Conservation (phyloP, 2,113 vertebrate species). For the Pantherophis guttatus region DNA sequence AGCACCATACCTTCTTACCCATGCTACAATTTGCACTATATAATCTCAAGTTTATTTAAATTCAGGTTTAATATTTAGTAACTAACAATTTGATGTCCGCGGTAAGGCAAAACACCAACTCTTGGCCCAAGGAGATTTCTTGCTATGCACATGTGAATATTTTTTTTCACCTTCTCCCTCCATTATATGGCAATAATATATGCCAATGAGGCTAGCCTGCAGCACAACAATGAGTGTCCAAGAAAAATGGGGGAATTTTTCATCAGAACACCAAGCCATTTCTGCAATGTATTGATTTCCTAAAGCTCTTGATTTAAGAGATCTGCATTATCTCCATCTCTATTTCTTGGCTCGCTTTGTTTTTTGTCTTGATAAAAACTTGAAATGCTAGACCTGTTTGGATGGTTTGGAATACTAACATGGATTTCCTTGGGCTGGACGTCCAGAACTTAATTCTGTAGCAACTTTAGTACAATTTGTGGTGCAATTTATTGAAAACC, state of each 20-base stretch:
- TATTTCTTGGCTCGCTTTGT: not conserved
- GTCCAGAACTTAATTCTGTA: not conserved
- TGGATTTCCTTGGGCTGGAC: not conserved
- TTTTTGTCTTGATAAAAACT: not conserved
- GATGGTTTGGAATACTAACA: not conserved
- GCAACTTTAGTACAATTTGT: not conserved
- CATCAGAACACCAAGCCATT: not conserved
- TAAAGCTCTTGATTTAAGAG: not conserved
- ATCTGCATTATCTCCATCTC: not conserved
- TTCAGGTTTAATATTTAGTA: slow-evolving; percentile 72
- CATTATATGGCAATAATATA: not conserved
- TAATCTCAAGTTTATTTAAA: slow-evolving; percentile 66
- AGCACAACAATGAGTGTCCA: not conserved
- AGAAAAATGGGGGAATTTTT: not conserved
- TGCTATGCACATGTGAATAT: not conserved
- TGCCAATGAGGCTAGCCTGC: not conserved
- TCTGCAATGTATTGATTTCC: not conserved
- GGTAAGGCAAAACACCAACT: slow-evolving; percentile 38
- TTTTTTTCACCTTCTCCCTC: not conserved
- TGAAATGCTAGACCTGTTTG: not conserved
- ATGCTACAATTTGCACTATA: slow-evolving; percentile 62
- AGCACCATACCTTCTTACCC: slow-evolving; percentile 63
- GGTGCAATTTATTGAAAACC: not conserved
- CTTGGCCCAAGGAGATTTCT: slow-evolving; percentile 33
- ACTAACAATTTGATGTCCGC: slow-evolving; percentile 70